These are phyloP conservation scores for Leptogaster cylindrica DNA, from an alignment of 2,888 invertebrate genomes.

Conservation along the genomic window DNA sequence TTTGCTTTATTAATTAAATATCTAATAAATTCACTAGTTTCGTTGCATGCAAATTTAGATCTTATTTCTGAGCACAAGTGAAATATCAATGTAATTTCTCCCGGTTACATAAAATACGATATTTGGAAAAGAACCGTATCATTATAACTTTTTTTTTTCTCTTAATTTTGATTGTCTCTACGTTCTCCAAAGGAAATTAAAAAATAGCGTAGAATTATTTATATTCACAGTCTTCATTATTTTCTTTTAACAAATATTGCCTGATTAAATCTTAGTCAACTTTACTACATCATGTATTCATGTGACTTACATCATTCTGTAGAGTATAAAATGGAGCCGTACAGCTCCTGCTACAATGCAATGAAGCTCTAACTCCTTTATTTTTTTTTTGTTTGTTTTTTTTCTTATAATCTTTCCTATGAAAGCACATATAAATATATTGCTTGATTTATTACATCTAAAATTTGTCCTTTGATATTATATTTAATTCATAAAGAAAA, in stretches of 20 bases:
- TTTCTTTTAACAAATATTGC: conserved; percentile 16
- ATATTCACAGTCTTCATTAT: conserved; percentile 29
- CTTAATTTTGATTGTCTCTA: conserved; percentile 33
- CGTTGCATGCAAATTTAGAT: conserved; percentile 35
- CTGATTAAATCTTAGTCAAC: no score
- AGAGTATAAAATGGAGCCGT: conserved; percentile 12
- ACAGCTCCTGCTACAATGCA: neutral
- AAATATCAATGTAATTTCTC: neutral
- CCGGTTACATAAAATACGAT: conserved; percentile 9
- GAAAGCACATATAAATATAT: conserved; percentile 39
- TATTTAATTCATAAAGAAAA: no score
- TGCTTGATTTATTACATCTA: conserved; percentile 31
- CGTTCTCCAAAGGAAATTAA: conserved; percentile 15
- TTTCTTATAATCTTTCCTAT: no score
- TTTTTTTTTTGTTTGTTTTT: neutral
- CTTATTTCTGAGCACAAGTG: conserved; percentile 22
- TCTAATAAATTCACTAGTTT: conserved; percentile 36
- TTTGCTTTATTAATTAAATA: conserved; percentile 26
- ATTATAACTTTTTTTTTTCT: conserved; percentile 9
- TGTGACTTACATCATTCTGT: conserved; percentile 3
- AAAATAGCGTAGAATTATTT: conserved; percentile 10
- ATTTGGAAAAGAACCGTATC: conserved; percentile 1
- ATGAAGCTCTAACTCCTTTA: conserved; percentile 20
- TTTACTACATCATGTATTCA: neutral
- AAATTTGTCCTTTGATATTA: conserved; percentile 20